These are phyloP conservation scores for Megaceryle torquata DNA, from an alignment of 2,113 vertebrate genomes.

Conservation along the genomic window DNA sequence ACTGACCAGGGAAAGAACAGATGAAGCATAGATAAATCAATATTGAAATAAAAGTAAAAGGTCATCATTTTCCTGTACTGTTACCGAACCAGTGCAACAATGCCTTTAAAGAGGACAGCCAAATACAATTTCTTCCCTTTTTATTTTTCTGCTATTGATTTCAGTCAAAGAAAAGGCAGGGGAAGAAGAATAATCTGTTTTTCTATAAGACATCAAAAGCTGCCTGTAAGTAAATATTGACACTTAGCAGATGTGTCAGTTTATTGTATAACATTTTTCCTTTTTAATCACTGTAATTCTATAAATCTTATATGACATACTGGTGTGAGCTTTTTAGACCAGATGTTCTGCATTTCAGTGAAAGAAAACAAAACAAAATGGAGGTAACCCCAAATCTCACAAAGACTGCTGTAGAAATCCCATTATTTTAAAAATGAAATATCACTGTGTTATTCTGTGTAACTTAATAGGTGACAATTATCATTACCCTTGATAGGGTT, in stretches of 20 bases:
- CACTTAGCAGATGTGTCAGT: not conserved
- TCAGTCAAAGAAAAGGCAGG: not conserved
- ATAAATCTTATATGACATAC: not conserved
- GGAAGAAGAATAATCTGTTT: not conserved
- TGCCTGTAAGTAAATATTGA: conserved; percentile 40
- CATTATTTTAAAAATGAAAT: not conserved
- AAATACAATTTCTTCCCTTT: not conserved
- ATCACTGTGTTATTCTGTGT: not conserved
- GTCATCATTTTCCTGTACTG: not conserved
- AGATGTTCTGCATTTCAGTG: not conserved
- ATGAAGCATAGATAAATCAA: not conserved
- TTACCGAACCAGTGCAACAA: not conserved
- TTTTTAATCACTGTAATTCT: conserved; percentile 2
- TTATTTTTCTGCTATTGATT: conserved; percentile 37
- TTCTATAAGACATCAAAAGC: conserved; percentile 1
- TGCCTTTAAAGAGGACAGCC: not conserved
- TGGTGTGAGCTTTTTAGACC: not conserved
- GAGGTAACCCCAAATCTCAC: not conserved
- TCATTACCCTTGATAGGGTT: not conserved
- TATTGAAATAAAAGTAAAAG: conserved; percentile 17
- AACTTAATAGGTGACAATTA: not conserved
- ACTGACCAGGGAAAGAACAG: not conserved
- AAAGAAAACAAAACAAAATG: not conserved
- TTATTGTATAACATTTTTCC: conserved; percentile 27
- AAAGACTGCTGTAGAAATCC: not conserved